These are phyloP conservation scores for Aspidiotus destructor DNA, from an alignment of 2,888 invertebrate genomes.

Conservation along the genomic window DNA sequence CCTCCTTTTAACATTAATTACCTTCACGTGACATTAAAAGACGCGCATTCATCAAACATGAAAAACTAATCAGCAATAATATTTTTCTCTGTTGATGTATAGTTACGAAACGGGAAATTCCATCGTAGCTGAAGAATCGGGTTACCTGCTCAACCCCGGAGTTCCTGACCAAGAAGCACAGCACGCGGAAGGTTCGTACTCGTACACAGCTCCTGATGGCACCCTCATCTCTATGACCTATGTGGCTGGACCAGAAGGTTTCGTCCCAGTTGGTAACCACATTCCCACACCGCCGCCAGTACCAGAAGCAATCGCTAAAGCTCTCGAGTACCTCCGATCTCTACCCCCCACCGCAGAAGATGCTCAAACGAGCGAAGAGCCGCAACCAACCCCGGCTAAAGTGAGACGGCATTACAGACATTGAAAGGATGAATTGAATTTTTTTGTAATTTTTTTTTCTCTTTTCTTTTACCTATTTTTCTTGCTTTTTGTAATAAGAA, in stretches of 20 bases:
- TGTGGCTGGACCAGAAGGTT: constrained; percentile 56
- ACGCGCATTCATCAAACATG: not conserved
- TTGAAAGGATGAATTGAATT: not conserved
- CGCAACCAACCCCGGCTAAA: constrained; percentile 10
- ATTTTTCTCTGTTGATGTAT: too few species aligned
- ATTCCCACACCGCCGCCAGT: constrained; percentile 74
- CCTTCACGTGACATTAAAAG: too few species aligned
- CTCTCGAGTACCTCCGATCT: constrained; percentile 56
- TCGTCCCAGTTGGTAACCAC: constrained; percentile 53
- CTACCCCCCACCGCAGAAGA: constrained; percentile 49
- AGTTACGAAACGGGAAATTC: constrained; percentile 53
- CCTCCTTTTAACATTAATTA: too few species aligned
- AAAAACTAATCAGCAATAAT: not conserved
- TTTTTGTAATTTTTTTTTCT: constrained; percentile 13
- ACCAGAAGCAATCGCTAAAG: constrained; percentile 60
- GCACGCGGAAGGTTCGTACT: constrained; percentile 49
- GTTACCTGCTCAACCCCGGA: constrained; percentile 48
- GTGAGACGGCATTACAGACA: constrained; percentile 22
- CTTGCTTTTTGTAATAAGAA: not conserved
- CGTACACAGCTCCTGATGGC: constrained; percentile 59
- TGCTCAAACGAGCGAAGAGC: constrained; percentile 1
- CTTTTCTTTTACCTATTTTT: not conserved
- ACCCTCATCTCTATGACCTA: constrained; percentile 53
- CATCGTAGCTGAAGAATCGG: constrained; percentile 50
- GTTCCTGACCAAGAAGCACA: constrained; percentile 47